phyloP scores from a whole-genome alignment of 2,113 vertebrate genomes.

The Sylvia atricapilla region DNA sequence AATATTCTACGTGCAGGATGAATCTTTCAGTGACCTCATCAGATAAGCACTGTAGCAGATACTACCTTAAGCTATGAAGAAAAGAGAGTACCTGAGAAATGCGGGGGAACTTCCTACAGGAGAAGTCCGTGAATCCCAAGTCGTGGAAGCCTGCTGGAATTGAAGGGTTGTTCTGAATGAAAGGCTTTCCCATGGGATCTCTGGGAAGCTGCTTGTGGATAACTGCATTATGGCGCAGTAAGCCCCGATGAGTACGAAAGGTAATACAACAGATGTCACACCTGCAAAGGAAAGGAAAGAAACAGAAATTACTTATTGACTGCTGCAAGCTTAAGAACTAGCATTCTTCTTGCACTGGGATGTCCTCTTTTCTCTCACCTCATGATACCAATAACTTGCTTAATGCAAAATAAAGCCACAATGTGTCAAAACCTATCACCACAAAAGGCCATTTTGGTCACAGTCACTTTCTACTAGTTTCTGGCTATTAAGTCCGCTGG shows the following conservation, averaged over 20 bases:
- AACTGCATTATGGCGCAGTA: conserved; percentile 90
- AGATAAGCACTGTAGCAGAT: not conserved
- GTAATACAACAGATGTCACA: conserved; percentile 93
- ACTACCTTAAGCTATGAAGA: not conserved
- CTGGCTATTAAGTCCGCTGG: not conserved
- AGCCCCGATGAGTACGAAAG: conserved; percentile 90
- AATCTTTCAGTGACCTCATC: not conserved
- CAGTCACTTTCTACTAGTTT: not conserved
- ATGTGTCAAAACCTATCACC: not conserved
- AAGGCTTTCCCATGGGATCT: conserved; percentile 88
- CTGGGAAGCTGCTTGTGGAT: conserved; percentile 94
- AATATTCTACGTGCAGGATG: not conserved
- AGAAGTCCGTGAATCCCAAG: conserved; percentile 97
- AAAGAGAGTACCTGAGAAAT: conserved; percentile 88
- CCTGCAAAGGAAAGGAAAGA: conserved; percentile 66
- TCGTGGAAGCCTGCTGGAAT: conserved; percentile 96
- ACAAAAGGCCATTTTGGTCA: not conserved
- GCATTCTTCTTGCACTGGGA: not conserved
- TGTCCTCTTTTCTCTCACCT: not conserved
- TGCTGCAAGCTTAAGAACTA: not conserved
- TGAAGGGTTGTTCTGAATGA: conserved; percentile 97
- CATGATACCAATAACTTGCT: not conserved
- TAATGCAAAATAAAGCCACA: not conserved
- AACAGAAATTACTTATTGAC: not conserved
- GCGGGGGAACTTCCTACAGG: conserved; percentile 91